Base-by-base conservation (phyloP, 2,113 vertebrate species). In the Chamaea fasciata region DNA sequence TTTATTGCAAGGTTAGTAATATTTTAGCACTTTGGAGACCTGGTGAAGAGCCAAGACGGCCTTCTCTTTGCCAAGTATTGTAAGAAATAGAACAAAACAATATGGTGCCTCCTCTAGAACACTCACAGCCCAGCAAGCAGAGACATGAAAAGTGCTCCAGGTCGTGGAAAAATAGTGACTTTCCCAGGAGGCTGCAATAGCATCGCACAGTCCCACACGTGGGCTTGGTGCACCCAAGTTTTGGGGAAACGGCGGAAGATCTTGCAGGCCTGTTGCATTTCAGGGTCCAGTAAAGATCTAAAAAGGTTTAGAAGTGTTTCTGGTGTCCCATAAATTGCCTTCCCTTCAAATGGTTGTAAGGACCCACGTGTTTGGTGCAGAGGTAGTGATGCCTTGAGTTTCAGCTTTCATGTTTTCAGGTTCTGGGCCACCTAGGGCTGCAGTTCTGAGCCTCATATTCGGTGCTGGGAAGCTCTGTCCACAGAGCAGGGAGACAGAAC, bases 21-120 rank as follows among this genome's bases (percentile, higher is more conserved):
- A 92, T 91, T 93, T 95, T 90, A 90, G 92, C 90, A 86, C 83
- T 95, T 88, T 37, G 85, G 75, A 93, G 92, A 65, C 30, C 30
- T 80, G 85, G 75, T 63, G 60, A 21, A 47, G 20, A 74, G 68
- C 93, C 94, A 94, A 63, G 75, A 67, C 2, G 0, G 79, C 82
- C 71, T 80, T 83, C 59, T 92, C 53, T 57, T 75, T 92, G 94
- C 94, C 67, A 95, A 94, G 77, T 41, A 82, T 87, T 95, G 71
- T 90, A 59, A 31, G 64, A 87, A 94, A 71, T 19, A 50, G 78
- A 90, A 73, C 67, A 74, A 82, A 95, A 76, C 79, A 90, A 74
- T 46, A 70, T 73, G 67, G 63, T 94, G 71, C 55, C 37, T 92
- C 59, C 55, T 67, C 78, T 89, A 65, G 59, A 52, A 69, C 19